Conservation (phyloP, 2,797 vertebrate genomes). For the Bryconaethiops microstoma region DNA sequence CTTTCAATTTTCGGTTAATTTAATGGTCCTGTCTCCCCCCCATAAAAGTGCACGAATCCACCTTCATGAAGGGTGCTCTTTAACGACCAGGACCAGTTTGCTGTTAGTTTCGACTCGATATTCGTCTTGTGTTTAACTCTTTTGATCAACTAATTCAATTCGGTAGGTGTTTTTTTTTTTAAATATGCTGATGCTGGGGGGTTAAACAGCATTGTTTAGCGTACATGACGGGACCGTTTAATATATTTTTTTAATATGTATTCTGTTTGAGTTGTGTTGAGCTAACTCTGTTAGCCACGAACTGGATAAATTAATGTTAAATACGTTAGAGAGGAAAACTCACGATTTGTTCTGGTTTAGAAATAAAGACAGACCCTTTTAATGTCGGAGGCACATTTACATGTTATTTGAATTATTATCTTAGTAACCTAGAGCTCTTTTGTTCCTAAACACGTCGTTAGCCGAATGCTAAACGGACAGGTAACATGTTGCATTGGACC, state of each 20-base stretch:
- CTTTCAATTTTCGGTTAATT: neutral
- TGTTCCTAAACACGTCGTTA: too few relatives aligned
- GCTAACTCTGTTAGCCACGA: neutral
- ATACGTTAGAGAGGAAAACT: too few relatives aligned
- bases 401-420: too few relatives aligned
- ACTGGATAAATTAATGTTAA: too few relatives aligned
- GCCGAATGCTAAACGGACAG: too few relatives aligned
- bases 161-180: neutral
- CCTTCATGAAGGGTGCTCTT: neutral
- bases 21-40: neutral
- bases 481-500: too few relatives aligned
- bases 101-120: neutral
- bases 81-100: neutral
- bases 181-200: neutral
- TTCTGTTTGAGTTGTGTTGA: neutral
- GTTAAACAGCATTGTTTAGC: neutral
- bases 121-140: neutral
- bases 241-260: too few relatives aligned
- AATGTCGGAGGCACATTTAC: too few relatives aligned
- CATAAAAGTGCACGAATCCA: neutral
- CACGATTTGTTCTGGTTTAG: too few relatives aligned
- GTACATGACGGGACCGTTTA: neutral
- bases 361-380: too few relatives aligned
- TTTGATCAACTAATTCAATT: neutral
- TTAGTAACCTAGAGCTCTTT: too few relatives aligned